Evolutionary conservation across 2,113 vertebrate genomes (phyloP).

Genomic region (Thomomys bottae): DNA sequence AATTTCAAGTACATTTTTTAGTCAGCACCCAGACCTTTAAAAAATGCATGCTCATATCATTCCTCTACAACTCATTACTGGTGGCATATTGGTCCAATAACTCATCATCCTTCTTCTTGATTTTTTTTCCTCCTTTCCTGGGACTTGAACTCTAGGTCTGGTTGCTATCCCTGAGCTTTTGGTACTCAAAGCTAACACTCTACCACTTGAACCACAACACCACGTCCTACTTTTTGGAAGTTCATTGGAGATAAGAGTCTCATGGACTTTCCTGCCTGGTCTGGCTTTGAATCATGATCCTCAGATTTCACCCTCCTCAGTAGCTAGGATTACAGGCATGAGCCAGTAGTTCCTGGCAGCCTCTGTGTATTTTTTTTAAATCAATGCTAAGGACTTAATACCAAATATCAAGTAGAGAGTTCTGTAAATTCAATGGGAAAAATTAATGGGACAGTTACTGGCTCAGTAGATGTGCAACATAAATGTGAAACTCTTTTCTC

Average conservation of each 20-base stretch:
- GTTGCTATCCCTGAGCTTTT: too few relatives aligned
- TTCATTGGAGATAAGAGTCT: too few relatives aligned
- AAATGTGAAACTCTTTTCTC: not conserved
- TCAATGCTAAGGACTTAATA: not conserved
- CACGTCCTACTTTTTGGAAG: too few relatives aligned
- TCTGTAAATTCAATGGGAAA: not conserved
- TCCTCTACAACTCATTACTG: not conserved
- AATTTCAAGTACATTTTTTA: not conserved
- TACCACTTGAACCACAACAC: too few relatives aligned
- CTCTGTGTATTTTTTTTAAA: not conserved
- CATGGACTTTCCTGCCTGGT: too few relatives aligned
- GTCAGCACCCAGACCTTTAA: not conserved
- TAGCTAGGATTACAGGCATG: too few relatives aligned
- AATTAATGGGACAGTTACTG: not conserved
- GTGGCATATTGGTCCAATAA: not conserved
- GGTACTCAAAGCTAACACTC: too few relatives aligned
- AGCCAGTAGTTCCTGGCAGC: too few relatives aligned
- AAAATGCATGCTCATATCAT: not conserved
- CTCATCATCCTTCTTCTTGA: not conserved
- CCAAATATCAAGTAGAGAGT: not conserved
- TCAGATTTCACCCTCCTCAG: too few relatives aligned
- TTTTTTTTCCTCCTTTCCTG: too few relatives aligned
- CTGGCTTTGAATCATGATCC: too few relatives aligned
- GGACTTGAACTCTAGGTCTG: too few relatives aligned
- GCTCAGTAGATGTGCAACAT: not conserved